Base-by-base conservation (phyloP, 2,888 invertebrate genomes). In the Agelastica alni region DNA sequence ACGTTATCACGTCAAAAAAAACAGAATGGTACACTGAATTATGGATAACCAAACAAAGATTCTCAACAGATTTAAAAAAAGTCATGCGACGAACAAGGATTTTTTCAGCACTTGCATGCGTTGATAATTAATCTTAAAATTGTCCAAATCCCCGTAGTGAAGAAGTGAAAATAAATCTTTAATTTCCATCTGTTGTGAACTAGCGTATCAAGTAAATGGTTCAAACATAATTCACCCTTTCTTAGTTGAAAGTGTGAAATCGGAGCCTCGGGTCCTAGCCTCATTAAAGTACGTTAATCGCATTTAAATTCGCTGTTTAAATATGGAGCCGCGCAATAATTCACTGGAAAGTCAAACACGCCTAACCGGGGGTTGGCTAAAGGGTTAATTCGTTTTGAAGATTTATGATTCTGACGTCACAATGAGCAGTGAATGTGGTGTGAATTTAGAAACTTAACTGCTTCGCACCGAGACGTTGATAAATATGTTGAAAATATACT, bases 211-310 rank as follows among this genome's bases (percentile, higher is more conserved):
- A 48, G 28, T 41, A 58, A 60, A 60, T 60, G 61, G 58, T 48
- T 41, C 46, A 53, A 48, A 61, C 45, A 42, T 61, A 61, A 61
- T 61, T 56, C 59, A 59, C 59, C 59, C 61, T 55, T 59, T 59
- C 58, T 61, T 56, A 57, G 52, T 53, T 26, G 28, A 47, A 55
- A 57, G 57, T 60, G 57, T 57, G 53, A 60, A 57, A 57, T 58
- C 57, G 55, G 47, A 41, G 47, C 41, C 22, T n/a, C 13, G 28
- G 39, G 53, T 47, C n/a, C 34, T 18, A 46, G 57, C 54, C 69
- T 70, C 69, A 74, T 74, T 73, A 72, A 74, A 73, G 71, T 68
- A 71, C 72, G 72, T 72, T 74, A 75, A 75, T 75, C 72, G 71
- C 71, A 67, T 73, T 73, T 72, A 69, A 70, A 72, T 73, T 73